Conservation (phyloP, 2,888 invertebrate species). For the Drosophila formosana region DNA sequence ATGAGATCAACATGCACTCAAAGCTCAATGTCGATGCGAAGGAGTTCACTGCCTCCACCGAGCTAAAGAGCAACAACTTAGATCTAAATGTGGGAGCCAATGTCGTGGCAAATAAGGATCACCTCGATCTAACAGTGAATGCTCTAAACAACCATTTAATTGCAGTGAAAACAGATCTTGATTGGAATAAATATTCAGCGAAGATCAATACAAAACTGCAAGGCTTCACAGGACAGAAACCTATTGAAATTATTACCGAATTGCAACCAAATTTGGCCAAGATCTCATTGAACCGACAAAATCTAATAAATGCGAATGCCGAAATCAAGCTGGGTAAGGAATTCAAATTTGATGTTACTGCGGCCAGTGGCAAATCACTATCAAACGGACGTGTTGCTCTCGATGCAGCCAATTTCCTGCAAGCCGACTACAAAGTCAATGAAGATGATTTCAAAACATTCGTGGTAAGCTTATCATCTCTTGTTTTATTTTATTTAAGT, state of each 20-base stretch:
- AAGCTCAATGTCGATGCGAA: conserved; percentile 77
- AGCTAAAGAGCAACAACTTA: conserved; percentile 75
- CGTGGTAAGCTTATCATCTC: conserved; percentile 64
- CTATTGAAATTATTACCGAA: conserved; percentile 72
- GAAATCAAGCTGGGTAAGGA: conserved; percentile 82
- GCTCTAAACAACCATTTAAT: conserved; percentile 77
- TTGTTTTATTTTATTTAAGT: no score
- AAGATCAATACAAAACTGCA: conserved; percentile 73
- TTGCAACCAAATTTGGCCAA: conserved; percentile 70
- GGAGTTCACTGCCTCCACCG: conserved; percentile 79
- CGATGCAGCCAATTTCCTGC: conserved; percentile 81
- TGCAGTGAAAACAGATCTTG: conserved; percentile 61
- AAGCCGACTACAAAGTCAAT: conserved; percentile 76
- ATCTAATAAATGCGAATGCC: conserved; percentile 68
- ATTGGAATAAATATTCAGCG: conserved; percentile 63
- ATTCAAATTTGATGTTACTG: conserved; percentile 63
- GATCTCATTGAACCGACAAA: conserved; percentile 66
- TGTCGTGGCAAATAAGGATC: conserved; percentile 81
- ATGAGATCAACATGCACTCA: conserved; percentile 68
- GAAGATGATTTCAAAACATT: conserved; percentile 79
- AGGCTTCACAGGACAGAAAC: conserved; percentile 65
- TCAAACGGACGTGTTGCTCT: conserved; percentile 79
- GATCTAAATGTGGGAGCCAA: conserved; percentile 80
- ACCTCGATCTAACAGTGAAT: conserved; percentile 71
- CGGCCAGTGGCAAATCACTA: conserved; percentile 71